Base-by-base conservation (phyloP, 1,140 invertebrate genomes). In the Dreissena polymorpha region DNA sequence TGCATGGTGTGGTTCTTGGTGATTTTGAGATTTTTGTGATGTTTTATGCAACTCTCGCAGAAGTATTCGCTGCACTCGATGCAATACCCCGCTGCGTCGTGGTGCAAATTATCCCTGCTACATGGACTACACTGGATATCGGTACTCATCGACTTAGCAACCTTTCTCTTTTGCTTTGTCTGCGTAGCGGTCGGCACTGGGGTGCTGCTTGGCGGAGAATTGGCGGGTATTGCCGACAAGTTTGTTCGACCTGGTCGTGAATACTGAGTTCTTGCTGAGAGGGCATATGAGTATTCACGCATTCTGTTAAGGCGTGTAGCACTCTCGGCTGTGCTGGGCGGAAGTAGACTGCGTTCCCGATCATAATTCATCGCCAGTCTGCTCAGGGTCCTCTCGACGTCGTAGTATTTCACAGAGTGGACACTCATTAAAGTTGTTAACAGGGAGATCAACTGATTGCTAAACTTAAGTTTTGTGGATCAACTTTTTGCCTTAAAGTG, bases 341-440 rank as follows among this genome's bases (percentile, higher is more conserved):
- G 23, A 5, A 64, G 39, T 12, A 64, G 21, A 57, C 55, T 51
- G 57, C 53, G 70, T 12, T 14, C 10, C 57, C 60, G 53, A 12
- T 55, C 53, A 18, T 55, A 55, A 55, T 55, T 55, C 53, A 55
- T 55, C 13, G 79, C 79, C 69, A 81, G 70, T 65, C 39, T 63
- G 29, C 49, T 51, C 12, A 81, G 60, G 55, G 63, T 57, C 69
- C 51, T 50, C 50, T 65, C 25, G 14, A 81, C 50, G 70, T 81
- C 79, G 68, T 81, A 53, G 25, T 71, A 57, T 73, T 81, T 39
- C 18, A 81, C 79, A 23, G 79, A 81, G 67, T 81, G 57, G 39
- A 81, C 79, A 81, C 79, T 81, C 79, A 81, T 81, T 81, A 64
- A 81, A 39, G 67, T 81, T 12, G 27, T 68, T 77, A 49, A n/a